phyloP scores from a whole-genome alignment of 2,888 invertebrate species.

The Scaptodrosophila latifasciaeformis region DNA sequence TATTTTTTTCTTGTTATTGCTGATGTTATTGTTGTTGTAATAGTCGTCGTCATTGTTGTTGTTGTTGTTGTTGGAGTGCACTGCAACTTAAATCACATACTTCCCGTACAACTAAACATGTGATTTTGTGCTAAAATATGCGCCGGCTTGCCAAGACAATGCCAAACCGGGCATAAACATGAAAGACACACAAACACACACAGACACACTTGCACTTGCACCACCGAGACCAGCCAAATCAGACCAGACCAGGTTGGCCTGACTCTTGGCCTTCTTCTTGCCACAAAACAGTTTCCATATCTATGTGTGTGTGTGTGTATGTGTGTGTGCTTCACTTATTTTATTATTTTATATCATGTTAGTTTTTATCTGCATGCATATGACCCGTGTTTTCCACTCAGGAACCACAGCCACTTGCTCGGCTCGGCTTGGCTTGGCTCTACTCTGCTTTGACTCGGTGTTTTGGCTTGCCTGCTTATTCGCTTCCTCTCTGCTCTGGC shows the following conservation, averaged over 20 bases:
- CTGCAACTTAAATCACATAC: constrained; percentile 73
- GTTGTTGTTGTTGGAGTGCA: constrained; percentile 31
- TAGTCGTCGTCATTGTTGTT: constrained; percentile 20
- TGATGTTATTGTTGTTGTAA: constrained; percentile 12
- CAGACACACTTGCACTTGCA: constrained; percentile 10
- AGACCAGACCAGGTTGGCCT: too few relatives aligned
- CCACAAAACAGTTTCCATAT: constrained; percentile 11
- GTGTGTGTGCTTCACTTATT: constrained; percentile 8
- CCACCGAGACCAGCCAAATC: too few relatives aligned
- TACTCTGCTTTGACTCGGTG: too few relatives aligned
- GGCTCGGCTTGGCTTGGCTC: constrained; percentile 47
- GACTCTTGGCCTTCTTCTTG: not conserved
- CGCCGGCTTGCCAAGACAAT: constrained; percentile 32
- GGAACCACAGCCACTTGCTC: constrained; percentile 42
- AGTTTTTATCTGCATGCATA: constrained; percentile 18
- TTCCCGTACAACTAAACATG: constrained; percentile 72
- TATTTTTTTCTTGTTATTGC: not conserved
- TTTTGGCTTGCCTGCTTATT: too few relatives aligned
- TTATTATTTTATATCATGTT: constrained; percentile 13
- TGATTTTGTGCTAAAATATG: constrained; percentile 63
- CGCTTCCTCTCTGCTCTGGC: too few relatives aligned
- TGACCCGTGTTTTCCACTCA: not conserved
- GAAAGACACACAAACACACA: constrained; percentile 2
- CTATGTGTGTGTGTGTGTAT: constrained; percentile 26
- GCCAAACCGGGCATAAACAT: constrained; percentile 26